Evolutionary conservation across 2,888 invertebrate species (phyloP).

Genomic region (Piscicola geometra): DNA sequence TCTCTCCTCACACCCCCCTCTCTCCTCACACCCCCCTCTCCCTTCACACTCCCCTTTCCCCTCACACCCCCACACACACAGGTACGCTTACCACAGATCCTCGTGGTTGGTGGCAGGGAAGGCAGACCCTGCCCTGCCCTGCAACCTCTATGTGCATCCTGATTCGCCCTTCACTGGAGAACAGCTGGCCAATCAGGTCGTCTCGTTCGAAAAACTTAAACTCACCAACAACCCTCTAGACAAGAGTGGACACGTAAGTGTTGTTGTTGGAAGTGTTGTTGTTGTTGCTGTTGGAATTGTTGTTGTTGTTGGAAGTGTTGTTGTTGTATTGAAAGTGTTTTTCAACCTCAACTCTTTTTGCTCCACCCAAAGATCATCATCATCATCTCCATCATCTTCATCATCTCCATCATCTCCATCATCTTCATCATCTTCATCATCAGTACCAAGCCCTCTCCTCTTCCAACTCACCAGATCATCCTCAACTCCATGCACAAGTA

Average conservation of each 20-base stretch:
- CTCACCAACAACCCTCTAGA: constrained; percentile 93
- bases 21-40: no score
- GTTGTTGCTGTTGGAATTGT: background rate
- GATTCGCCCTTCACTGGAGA: constrained; percentile 93
- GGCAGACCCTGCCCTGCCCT: constrained; percentile 88
- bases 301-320: background rate
- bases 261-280: no score
- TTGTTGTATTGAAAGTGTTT: no score
- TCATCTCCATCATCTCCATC: background rate
- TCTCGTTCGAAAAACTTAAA: constrained; percentile 96
- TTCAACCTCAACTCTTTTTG: no score
- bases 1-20: background rate
- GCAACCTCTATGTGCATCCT: constrained; percentile 88
- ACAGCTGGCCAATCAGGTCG: constrained; percentile 85
- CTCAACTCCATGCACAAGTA: constrained; percentile 99
- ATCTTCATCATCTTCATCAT: background rate
- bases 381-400: no score
- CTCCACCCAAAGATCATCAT: no score
- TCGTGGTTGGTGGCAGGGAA: constrained; percentile 95
- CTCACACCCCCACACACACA: constrained; percentile 46
- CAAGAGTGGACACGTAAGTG: constrained; percentile 53
- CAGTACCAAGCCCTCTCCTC: background rate
- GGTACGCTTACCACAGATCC: constrained; percentile 95
- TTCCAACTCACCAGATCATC: constrained; percentile 72
- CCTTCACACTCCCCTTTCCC: no score